Conservation (phyloP, 2,888 invertebrate species). For the Tuberolachnus salignus region DNA sequence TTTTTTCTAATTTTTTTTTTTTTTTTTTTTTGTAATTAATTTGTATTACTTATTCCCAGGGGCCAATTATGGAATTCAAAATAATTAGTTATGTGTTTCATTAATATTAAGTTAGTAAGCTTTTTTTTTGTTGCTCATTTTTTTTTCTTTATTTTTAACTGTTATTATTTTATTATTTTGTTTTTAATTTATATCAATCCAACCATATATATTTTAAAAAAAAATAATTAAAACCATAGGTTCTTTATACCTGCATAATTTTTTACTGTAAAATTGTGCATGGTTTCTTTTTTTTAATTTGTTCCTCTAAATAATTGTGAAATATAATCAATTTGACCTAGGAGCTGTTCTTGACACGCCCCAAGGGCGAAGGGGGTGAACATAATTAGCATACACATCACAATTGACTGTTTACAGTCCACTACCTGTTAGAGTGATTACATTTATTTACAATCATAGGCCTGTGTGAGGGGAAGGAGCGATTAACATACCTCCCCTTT, state of each 20-base stretch:
- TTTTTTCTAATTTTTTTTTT: not conserved
- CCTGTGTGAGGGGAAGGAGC: too few species aligned
- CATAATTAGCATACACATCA: too few species aligned
- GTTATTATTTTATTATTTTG: not conserved
- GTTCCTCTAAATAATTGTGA: constrained; percentile 8
- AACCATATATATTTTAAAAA: not conserved
- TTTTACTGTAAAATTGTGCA: not conserved
- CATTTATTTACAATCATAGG: too few species aligned
- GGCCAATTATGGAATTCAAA: constrained; percentile 30
- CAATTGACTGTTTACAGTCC: too few species aligned
- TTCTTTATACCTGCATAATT: not conserved
- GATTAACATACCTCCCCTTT: too few species aligned
- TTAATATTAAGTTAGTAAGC: constrained; percentile 36
- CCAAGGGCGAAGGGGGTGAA: too few species aligned
- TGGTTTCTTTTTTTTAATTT: constrained; percentile 12
- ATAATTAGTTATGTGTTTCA: constrained; percentile 20
- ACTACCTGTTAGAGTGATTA: too few species aligned
- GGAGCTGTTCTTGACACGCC: not conserved
- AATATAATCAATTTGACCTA: not conserved
- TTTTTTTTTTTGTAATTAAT: too few species aligned
- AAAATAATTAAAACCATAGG: too few species aligned
- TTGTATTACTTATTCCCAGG: constrained; percentile 33
- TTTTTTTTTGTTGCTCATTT: constrained; percentile 30
- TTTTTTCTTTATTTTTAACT: constrained; percentile 10
- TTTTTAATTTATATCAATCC: not conserved